Conservation (phyloP, 92 coral and sea anemone genomes). For the Palythoa heliodiscus region DNA sequence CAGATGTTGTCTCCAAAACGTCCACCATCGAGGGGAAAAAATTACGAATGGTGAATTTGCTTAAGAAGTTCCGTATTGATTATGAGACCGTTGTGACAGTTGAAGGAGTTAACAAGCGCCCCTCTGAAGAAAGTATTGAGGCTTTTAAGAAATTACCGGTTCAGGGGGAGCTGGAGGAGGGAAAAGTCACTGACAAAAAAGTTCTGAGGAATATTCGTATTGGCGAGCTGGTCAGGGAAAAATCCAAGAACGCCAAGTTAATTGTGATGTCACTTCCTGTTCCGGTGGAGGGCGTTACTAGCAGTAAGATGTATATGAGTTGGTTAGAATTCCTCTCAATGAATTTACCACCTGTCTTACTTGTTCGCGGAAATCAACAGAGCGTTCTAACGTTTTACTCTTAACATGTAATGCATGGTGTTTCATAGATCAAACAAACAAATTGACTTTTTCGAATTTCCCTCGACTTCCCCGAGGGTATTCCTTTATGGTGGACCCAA, state of each 20-base stretch:
- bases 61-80: conserved; percentile 93
- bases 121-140: conserved; percentile 79
- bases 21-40: conserved; percentile 60
- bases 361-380: conserved; percentile 95
- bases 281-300: conserved; percentile 88
- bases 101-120: conserved; percentile 72
- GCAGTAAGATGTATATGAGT: conserved; percentile 95
- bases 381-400: conserved; percentile 96
- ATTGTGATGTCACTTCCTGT: conserved; percentile 93
- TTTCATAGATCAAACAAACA: neutral
- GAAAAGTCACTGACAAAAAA: conserved; percentile 68
- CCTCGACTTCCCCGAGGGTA: too few relatives aligned
- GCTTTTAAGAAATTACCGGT: conserved; percentile 82
- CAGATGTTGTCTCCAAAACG: conserved; percentile 78
- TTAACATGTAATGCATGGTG: conserved; percentile 29
- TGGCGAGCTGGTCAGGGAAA: conserved; percentile 85
- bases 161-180: conserved; percentile 72
- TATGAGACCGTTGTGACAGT: conserved; percentile 74
- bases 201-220: conserved; percentile 90
- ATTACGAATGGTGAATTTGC: conserved; percentile 83
- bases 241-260: conserved; percentile 81
- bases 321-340: conserved; percentile 92
- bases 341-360: conserved; percentile 86
- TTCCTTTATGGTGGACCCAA: too few relatives aligned
- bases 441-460: too few relatives aligned